Conservation (phyloP, 2,888 invertebrate genomes). For the Cotesia congregata region DNA sequence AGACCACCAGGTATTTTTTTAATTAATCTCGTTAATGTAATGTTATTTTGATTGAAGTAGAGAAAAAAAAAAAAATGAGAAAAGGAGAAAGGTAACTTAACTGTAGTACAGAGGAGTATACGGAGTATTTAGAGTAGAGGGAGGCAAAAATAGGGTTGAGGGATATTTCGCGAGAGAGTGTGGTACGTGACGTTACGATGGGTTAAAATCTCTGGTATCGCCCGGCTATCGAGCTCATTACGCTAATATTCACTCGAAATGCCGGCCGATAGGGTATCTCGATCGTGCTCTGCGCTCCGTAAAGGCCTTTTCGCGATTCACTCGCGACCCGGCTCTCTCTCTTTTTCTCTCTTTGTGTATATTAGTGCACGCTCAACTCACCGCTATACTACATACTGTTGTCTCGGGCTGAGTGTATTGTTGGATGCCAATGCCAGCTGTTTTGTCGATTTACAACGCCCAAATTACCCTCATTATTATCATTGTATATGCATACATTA, state of each 20-base stretch:
- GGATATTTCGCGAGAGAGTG: conserved; percentile 33
- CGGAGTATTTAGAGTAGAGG: not conserved
- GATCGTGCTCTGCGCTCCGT: conserved; percentile 64
- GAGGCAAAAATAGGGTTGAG: conserved; percentile 27
- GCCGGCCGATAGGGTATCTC: conserved; percentile 64
- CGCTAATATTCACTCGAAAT: conserved; percentile 69
- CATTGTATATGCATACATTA: conserved; percentile 2
- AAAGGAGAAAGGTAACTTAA: conserved; percentile 11
- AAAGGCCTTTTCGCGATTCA: conserved; percentile 61
- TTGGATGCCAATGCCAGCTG: conserved; percentile 31
- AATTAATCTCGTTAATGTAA: too few species aligned
- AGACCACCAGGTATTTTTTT: too few species aligned
- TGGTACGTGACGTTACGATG: conserved; percentile 56
- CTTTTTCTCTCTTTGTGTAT: not conserved
- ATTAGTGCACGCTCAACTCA: conserved; percentile 28
- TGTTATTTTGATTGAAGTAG: not conserved
- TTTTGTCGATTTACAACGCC: conserved; percentile 15
- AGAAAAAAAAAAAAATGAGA: conserved; percentile 29
- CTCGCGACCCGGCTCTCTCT: conserved; percentile 43
- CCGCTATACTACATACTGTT: conserved; percentile 21
- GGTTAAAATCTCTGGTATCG: conserved; percentile 63
- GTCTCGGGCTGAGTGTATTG: conserved; percentile 24
- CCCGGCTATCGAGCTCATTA: conserved; percentile 67
- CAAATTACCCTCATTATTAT: conserved; percentile 5
- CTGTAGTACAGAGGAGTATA: not conserved